phyloP scores from a whole-genome alignment of 1,140 invertebrate species.

The Drosophila sp. region DNA sequence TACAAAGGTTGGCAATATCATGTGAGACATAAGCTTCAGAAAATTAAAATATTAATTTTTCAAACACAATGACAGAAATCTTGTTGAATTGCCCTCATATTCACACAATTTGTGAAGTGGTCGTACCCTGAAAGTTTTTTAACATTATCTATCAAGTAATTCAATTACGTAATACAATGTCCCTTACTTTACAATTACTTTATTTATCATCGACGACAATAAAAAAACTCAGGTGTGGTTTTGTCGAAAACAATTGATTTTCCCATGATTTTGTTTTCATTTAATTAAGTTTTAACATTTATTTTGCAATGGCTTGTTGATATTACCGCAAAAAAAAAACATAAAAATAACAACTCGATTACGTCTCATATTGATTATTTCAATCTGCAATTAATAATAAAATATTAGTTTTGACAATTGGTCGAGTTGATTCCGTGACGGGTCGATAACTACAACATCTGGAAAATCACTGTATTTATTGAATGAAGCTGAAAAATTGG shows the following conservation, averaged over 20 bases:
- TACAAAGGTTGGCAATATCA: too few relatives aligned
- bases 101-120: conserved; percentile 90
- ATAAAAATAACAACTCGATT: conserved; percentile 3
- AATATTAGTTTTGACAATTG: too few relatives aligned
- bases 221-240: conserved; percentile 92
- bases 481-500: too few relatives aligned
- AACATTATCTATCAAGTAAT: not conserved
- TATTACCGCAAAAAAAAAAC: conserved; percentile 25
- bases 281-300: conserved; percentile 53
- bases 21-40: too few relatives aligned
- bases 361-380: conserved; percentile 15
- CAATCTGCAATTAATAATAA: too few relatives aligned
- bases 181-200: conserved; percentile 86
- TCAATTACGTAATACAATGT: too few relatives aligned
- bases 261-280: conserved; percentile 89
- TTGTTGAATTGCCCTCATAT: conserved; percentile 86
- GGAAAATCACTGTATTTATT: too few relatives aligned
- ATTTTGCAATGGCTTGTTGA: conserved; percentile 37
- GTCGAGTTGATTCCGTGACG: too few relatives aligned
- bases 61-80: conserved; percentile 84
- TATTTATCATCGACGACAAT: conserved; percentile 89
- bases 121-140: conserved; percentile 84
- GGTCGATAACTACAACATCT: too few relatives aligned
- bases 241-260: conserved; percentile 93
- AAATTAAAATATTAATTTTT: too few relatives aligned